Evolutionary conservation across 2,113 vertebrate genomes (phyloP), one percentile per base, ranked within the genome.

Genomic region (Ornithorhynchus anatinus): DNA sequence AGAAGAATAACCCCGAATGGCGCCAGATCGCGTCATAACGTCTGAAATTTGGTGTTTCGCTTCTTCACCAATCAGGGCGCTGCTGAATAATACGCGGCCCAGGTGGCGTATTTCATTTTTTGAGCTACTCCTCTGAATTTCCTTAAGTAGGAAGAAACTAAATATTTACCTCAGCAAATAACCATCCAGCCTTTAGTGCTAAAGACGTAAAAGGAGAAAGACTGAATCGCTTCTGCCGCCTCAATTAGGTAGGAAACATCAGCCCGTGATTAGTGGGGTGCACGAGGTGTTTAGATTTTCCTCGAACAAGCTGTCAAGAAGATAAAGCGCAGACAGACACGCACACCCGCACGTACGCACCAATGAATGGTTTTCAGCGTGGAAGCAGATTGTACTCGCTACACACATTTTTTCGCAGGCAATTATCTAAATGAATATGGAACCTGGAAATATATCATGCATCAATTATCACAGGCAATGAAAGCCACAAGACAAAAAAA

Each of bases 361-460:
- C 44, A 84, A 72, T 77, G 38, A 80, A 59, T 27, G 53, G 59
- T 75, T 76, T 38, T 67, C 86, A 84, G 20, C 56, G 73, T 66
- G 65, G 77, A 11, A 83, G 79, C 69, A 82, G 81, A 91, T 23
- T 81, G 50, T 65, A 70, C 39, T 85, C 67, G 81, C 74, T 23
- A 77, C 37, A 47, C 57, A 59, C 62, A 80, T 69, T 72, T 84
- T 80, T 79, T 43, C 77, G 25, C 51, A 77, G 42, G 47, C 76
- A 77, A 67, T 86, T 79, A 75, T 43, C 60, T 57, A 84, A 83
- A 84, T 84, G 79, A 89, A 86, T 69, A 67, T 43, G 67, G 71
- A 80, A 74, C 39, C 66, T 6, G 2, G 58, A 72, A 80, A 64
- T 75, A 59, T 59, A 74, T 63, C 48, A 65, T 74, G 43, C 52